Evolutionary conservation across 1,140 invertebrate species (phyloP).

Genomic region (Conus ventricosus): DNA sequence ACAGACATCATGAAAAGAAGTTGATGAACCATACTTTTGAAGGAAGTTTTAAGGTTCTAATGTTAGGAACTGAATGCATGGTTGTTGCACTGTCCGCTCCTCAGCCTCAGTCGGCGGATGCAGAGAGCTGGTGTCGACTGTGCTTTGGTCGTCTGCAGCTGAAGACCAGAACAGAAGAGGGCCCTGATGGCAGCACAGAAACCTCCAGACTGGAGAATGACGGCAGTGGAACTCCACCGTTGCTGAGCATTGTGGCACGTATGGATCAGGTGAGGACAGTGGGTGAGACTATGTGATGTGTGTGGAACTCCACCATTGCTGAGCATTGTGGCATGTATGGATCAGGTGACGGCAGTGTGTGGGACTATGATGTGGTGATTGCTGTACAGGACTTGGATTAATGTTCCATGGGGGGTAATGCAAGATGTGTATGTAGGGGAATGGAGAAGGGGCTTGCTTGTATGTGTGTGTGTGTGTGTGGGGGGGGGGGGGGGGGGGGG

Average conservation of each 20-base stretch:
- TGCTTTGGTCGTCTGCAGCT: conserved; percentile 71
- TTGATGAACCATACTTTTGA: too few relatives aligned
- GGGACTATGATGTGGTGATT: too few relatives aligned
- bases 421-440: too few relatives aligned
- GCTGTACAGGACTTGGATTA: too few relatives aligned
- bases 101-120: conserved; percentile 69
- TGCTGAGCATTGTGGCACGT: conserved; percentile 74
- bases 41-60: too few relatives aligned
- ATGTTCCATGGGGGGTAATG: too few relatives aligned
- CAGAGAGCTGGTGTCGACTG: conserved; percentile 73
- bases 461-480: too few relatives aligned
- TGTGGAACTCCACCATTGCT: conserved; percentile 72
- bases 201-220: not conserved
- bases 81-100: not conserved
- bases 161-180: conserved; percentile 47
- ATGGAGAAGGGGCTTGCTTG: too few relatives aligned
- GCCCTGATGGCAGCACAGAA: conserved; percentile 25
- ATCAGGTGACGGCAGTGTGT: conserved; percentile 56
- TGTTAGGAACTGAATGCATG: too few relatives aligned
- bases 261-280: conserved; percentile 74
- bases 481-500: too few relatives aligned
- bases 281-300: not conserved
- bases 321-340: conserved; percentile 75
- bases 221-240: conserved; percentile 66
- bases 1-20: too few relatives aligned